phyloP scores from a whole-genome alignment of 2,113 vertebrate genomes.

The Cisticola juncidis region DNA sequence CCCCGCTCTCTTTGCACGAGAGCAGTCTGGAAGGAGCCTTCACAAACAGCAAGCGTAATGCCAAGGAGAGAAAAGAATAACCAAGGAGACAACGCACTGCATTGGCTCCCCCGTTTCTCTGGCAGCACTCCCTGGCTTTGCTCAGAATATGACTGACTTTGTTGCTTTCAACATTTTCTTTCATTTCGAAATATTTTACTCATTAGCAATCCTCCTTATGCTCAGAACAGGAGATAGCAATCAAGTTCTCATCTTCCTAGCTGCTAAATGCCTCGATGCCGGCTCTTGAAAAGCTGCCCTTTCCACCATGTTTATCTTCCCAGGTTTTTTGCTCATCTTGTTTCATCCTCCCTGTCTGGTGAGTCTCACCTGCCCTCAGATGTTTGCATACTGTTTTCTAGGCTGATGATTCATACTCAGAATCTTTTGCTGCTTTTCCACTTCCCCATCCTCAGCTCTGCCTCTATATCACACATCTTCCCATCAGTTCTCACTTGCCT shows the following conservation, averaged over 20 bases:
- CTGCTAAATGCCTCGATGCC: not conserved
- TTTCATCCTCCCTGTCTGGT: not conserved
- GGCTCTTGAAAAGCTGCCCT: not conserved
- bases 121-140: conserved; percentile 65
- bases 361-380: not conserved
- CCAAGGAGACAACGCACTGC: conserved; percentile 50
- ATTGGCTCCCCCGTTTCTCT: conserved; percentile 49
- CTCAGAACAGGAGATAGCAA: conserved; percentile 52
- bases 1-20: not conserved
- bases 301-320: not conserved
- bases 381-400: not conserved
- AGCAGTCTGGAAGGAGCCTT: conserved; percentile 42
- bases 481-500: not conserved
- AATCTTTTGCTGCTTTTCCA: not conserved
- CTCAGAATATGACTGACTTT: conserved; percentile 59
- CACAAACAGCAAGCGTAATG: conserved; percentile 9
- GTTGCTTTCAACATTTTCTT: conserved; percentile 66
- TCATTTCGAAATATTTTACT: conserved; percentile 68
- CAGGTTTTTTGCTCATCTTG: not conserved
- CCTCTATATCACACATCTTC: not conserved
- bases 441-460: not conserved
- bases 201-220: conserved; percentile 64
- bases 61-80: conserved; percentile 51
- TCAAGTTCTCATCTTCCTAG: conserved; percentile 11
- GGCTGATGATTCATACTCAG: not conserved